Evolutionary conservation across 2,113 vertebrate genomes (phyloP), one percentile per base, ranked within the genome.

Genomic region (Pluvialis apricaria): DNA sequence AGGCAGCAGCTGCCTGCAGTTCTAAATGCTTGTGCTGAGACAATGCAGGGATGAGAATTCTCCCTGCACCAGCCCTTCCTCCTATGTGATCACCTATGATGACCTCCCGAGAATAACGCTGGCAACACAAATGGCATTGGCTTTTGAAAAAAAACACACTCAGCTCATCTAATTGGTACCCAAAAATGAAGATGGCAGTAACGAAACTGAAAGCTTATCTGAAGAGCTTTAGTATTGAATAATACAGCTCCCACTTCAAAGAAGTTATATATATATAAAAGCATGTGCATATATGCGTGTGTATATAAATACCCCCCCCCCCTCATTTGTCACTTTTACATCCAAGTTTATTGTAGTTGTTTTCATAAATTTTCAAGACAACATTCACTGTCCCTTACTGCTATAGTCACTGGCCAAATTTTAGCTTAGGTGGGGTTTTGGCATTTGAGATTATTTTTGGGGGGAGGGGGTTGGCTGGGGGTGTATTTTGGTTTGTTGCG

Each of bases 271-370:
- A 54, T 10, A 13, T 29, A 83, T n/a, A n/a, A n/a, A n/a, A 71
- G 17, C 17, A 62, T 5, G 4, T 6, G 4, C 13, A 12, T 11
- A 8, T 28, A n/a, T n/a, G n/a, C n/a, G 14, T 15, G 25, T 49
- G 9, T 21, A 4, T 54, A 2, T 40, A 28, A 3, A 14, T 5
- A 25, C 1, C 52, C 3, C 36, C 8, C 14, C 16, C 3, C 19
- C 29, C 42, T 49, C 19, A 25, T 54, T 52, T 66, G 18, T 31
- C 28, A 57, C 42, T 73, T 78, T 32, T 60, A 38, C 17, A 55
- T 24, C 5, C 31, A 49, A 19, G 10, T 22, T 71, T 31, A 51
- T 45, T 91, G 29, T 64, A 76, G 17, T 24, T 68, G 20, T 61
- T 51, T 60, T 62, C 38, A 81, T 28, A 78, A 81, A 58, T 40